Base-by-base conservation (phyloP, 2,113 vertebrate genomes). In the Parus major region DNA sequence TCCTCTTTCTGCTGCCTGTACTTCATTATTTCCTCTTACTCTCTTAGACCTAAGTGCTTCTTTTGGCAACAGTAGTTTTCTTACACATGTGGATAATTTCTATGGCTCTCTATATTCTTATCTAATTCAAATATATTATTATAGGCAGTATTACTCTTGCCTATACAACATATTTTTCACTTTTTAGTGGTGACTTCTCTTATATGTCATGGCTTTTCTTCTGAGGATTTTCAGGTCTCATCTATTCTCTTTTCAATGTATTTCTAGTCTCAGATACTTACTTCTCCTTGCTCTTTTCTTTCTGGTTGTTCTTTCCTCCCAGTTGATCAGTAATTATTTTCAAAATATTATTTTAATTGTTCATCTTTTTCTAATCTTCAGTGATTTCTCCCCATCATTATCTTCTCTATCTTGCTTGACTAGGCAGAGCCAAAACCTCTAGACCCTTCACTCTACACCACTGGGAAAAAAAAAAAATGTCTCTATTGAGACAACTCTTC, bases 21-120 rank as follows among this genome's bases (percentile, higher is more conserved):
- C 50, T 87, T 91, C 75, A 80, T 80, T 90, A 61, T 85, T 91
- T 91, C 50, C n/a, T 92, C 66, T 76, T 56, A 90, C 36, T 90
- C 50, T 79, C 39, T 80, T 82, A 88, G 63, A 95, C 64, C 47
- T 55, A 55, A 63, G 66, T 70, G 27, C 36, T 80, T 80, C 50
- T 91, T 93, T 85, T 59, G 39, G 77, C 53, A 90, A 80, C 42
- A 20, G 27, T 10, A 69, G 24, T 55, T 82, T 91, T 85, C 71
- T 87, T 27, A 82, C 19, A 35, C 33, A 70, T 52, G 47, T 64
- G 49, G 64, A 93, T 82, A 3, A 57, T 82, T 91, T 92, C 59
- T 66, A 63, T 73, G 33, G 29, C 50, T 87, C 42, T 79, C 2
- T 95, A 50, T n/a, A 81, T 81, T 73, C 86, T 75, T 88, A 69